These are phyloP conservation scores for Hydrolagus affinis DNA, from an alignment of 2,113 vertebrate species.

Conservation along the genomic window DNA sequence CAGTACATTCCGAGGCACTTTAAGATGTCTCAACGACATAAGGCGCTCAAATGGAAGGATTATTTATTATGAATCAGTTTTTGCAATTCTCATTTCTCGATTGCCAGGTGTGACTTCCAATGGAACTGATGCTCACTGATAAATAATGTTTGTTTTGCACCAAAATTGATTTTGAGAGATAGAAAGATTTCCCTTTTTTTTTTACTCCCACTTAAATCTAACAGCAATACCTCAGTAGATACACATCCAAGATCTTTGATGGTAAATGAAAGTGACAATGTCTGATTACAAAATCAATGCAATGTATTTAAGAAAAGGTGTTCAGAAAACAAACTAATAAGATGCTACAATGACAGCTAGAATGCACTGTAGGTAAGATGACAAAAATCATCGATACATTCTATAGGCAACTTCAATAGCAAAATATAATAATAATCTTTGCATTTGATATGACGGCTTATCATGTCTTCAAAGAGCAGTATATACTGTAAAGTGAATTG, in stretches of 20 bases:
- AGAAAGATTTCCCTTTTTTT: no score
- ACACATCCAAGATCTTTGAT: not conserved
- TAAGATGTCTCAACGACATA: no score
- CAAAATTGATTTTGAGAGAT: no score
- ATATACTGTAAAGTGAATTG: not conserved
- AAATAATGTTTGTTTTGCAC: no score
- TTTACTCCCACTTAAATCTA: no score
- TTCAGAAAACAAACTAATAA: slow-evolving; percentile 1
- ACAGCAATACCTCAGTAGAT: not conserved
- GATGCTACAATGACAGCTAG: not conserved
- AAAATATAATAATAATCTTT: no score
- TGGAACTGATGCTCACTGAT: no score
- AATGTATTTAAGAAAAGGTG: slow-evolving; percentile 6
- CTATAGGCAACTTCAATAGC: not conserved
- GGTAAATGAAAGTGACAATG: slow-evolving; percentile 15
- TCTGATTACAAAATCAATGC: not conserved
- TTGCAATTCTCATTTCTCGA: no score
- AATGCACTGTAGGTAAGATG: not conserved
- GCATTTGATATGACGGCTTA: not conserved
- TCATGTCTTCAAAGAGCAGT: not conserved
- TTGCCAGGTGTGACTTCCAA: no score
- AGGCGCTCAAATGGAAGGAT: no score
- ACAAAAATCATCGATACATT: not conserved
- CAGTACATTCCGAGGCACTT: no score
- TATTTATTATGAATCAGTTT: no score